These are phyloP conservation scores for Diaperis boleti DNA, from an alignment of 2,888 invertebrate genomes.

Conservation along the genomic window DNA sequence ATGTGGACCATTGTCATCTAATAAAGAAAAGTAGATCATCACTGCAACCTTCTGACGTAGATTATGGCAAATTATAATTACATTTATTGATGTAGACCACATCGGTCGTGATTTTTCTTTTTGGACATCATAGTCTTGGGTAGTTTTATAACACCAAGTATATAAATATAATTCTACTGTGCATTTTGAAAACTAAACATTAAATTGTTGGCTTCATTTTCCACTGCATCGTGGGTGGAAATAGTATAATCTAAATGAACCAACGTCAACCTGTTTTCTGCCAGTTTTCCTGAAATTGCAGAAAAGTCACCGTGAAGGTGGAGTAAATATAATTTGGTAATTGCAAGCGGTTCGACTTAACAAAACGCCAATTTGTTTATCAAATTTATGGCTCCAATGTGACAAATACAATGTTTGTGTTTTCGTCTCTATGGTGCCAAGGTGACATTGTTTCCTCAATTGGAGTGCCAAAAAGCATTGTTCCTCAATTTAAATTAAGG, in stretches of 20 bases:
- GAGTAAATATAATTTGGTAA: neutral
- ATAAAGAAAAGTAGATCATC: neutral
- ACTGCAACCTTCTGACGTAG: slow-evolving; percentile 2
- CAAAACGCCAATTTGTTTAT: neutral
- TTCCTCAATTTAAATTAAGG: slow-evolving; percentile 1
- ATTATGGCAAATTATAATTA: neutral
- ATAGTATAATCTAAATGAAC: slow-evolving; percentile 4
- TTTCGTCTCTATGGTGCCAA: neutral
- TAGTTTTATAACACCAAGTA: neutral
- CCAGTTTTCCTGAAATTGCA: neutral
- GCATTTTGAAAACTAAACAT: neutral
- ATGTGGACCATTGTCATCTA: neutral
- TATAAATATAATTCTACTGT: neutral
- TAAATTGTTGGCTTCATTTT: neutral
- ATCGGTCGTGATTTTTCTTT: neutral
- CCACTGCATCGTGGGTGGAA: slow-evolving; percentile 7
- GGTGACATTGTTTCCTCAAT: slow-evolving; percentile 1
- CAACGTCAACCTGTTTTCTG: neutral
- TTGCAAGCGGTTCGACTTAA: neutral
- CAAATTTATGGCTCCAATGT: slow-evolving; percentile 3
- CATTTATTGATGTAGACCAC: neutral
- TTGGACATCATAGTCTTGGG: too few relatives aligned
- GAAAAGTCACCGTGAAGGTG: neutral
- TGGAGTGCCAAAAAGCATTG: neutral
- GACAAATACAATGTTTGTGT: neutral